Evolutionary conservation across 2,888 invertebrate species (phyloP), one percentile per base, ranked within the genome.

Genomic region (Gerris lacustris): DNA sequence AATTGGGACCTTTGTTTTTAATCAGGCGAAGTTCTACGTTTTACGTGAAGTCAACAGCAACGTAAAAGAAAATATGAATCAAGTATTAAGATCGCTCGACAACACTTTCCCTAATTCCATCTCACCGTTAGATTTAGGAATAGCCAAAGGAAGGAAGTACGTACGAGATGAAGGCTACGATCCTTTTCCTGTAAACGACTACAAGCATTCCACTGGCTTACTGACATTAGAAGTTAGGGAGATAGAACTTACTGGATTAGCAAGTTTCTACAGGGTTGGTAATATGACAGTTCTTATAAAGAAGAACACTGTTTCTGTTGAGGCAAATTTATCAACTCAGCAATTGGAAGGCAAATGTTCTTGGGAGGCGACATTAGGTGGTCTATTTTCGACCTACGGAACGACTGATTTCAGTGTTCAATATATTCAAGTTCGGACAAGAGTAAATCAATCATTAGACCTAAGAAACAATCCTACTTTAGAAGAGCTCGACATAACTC

Each of bases 11-110:
- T 86, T 92, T 73, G 84, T 94, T 9, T 94, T 95, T 76, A 92
- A 93, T 79, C 89, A 90, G 9, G 90, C 94, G 77, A 94, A 94
- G 78, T 93, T 93, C 0, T 89, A 89, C 75, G 87, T 94, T 74
- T 81, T 94, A 44, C 86, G 86, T 74, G 88, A 91, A 80, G 89
- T 90, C 0, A 91, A 92, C 77, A 85, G 85, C 0, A 88, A 89
- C 78, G 83, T 91, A 0, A 85, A 90, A 75, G 84, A 82, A 1
- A 88, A 89, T 79, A 87, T 94, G 1, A 90, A 94, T 78, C 83
- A 85, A 11, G 86, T 67, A 11, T 31, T 92, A 66, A 85, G 86
- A 17, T 86, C 88, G 76, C 78, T 90, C 15, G 86, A 89, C 11
- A 87, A 89, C 77, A 86, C 86, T 71, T 88, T 93, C 77, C 91